Percentiles rank a stretch among this genome's conserved stretches.
Conservation (phyloP, 2,888 invertebrate genomes). For the Hirtodrosophila trivittata region DNA sequence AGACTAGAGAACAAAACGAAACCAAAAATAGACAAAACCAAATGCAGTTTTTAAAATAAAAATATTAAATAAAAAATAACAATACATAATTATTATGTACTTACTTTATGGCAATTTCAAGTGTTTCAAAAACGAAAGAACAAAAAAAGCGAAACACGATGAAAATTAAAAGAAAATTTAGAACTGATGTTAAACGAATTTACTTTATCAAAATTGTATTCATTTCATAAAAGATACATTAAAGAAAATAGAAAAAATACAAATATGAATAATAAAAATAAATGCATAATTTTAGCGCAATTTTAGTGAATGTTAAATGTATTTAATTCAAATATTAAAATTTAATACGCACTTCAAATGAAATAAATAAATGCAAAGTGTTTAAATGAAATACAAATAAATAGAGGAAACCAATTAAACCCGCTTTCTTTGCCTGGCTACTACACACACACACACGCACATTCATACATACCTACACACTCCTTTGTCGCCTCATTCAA, state of each 20-base stretch:
- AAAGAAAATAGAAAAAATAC: slow-evolving; percentile 20
- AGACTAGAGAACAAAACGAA: slow-evolving; percentile 27
- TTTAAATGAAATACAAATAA: slow-evolving; percentile 46
- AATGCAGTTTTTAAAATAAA: slow-evolving; percentile 31
- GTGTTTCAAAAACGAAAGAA: slow-evolving; percentile 54
- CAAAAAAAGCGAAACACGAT: slow-evolving; percentile 35
- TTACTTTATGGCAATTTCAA: slow-evolving; percentile 71
- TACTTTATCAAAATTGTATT: slow-evolving; percentile 81
- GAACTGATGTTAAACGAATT: slow-evolving; percentile 83
- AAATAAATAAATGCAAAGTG: slow-evolving; percentile 79
- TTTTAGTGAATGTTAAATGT: slow-evolving; percentile 76
- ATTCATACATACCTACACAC: neutral
- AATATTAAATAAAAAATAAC: slow-evolving; percentile 22
- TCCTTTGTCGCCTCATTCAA: slow-evolving; percentile 19
- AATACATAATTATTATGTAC: slow-evolving; percentile 38
- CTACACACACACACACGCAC: slow-evolving; percentile 7
- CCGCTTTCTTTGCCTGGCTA: slow-evolving; percentile 25
- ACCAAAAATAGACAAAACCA: slow-evolving; percentile 12
- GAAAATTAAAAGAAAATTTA: slow-evolving; percentile 64
- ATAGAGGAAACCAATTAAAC: slow-evolving; percentile 27
- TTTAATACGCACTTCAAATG: slow-evolving; percentile 68
- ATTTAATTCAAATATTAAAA: slow-evolving; percentile 61
- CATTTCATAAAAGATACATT: slow-evolving; percentile 53
- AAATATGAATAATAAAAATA: slow-evolving; percentile 21
- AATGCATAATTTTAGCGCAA: slow-evolving; percentile 68